Conservation (phyloP, 2,888 invertebrate genomes). For the Cordilura impudica region DNA sequence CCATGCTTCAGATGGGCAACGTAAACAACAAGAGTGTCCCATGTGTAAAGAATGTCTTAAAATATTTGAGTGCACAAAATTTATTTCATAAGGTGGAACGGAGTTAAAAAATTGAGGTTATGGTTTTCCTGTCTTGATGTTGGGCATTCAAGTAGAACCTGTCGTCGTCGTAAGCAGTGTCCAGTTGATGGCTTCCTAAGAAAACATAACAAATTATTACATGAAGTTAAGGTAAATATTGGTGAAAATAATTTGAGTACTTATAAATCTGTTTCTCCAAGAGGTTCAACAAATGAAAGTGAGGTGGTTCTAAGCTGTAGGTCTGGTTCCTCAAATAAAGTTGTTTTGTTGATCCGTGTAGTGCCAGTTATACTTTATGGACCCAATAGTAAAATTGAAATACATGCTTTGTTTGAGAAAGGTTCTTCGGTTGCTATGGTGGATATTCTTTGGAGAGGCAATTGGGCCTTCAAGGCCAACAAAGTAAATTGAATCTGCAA, state of each 20-base stretch:
- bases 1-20: slow-evolving; percentile 6
- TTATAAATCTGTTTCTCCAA: neutral
- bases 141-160: slow-evolving; percentile 22
- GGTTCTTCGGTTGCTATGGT: slow-evolving; percentile 29
- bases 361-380: slow-evolving; percentile 7
- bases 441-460: slow-evolving; percentile 24
- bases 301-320: neutral
- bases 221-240: no score
- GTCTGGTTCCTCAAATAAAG: no score
- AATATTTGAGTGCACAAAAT: neutral
- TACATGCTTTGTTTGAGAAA: slow-evolving; percentile 11
- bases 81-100: neutral
- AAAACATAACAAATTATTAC: no score
- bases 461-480: slow-evolving; percentile 4
- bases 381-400: neutral
- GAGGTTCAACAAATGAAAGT: neutral
- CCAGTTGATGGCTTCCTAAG: neutral
- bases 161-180: slow-evolving; percentile 1
- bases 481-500: no score
- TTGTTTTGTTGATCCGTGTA: neutral
- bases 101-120: slow-evolving; percentile 8
- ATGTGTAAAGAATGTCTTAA: no score
- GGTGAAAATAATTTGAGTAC: neutral
- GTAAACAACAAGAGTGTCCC: neutral
- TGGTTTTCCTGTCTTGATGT: slow-evolving; percentile 14